phyloP scores from a whole-genome alignment of 1,140 invertebrate genomes.

The Drosophila quadrilineata region DNA sequence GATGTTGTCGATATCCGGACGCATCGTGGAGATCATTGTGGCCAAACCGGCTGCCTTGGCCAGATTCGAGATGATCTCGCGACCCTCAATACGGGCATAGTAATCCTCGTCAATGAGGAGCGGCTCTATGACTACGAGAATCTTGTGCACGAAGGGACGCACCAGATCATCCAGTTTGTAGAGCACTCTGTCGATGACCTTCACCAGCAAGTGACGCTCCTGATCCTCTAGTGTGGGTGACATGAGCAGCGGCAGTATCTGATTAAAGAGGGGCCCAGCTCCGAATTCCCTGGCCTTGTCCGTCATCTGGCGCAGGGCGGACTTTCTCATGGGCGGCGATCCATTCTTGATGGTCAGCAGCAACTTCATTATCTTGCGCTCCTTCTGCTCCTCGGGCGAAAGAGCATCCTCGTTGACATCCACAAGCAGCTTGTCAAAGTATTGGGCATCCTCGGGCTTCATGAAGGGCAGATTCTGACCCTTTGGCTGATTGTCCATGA shows the following conservation, averaged over 20 bases:
- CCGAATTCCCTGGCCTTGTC: slow-evolving; percentile 99
- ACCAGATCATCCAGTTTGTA: slow-evolving; percentile 99
- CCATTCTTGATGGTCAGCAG: slow-evolving; percentile 99
- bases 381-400: slow-evolving; percentile 98
- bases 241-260: slow-evolving; percentile 99
- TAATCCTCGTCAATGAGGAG: slow-evolving; percentile 99
- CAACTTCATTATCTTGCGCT: slow-evolving; percentile 99
- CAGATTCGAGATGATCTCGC: slow-evolving; percentile 99
- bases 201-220: slow-evolving; percentile 99
- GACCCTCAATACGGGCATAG: slow-evolving; percentile 98
- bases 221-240: slow-evolving; percentile 99
- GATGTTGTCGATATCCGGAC: slow-evolving; percentile 99
- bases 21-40: slow-evolving; percentile 99
- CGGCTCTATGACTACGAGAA: slow-evolving; percentile 99
- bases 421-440: slow-evolving; percentile 98
- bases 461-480: slow-evolving; percentile 96
- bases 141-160: slow-evolving; percentile 99
- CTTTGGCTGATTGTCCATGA: slow-evolving; percentile 98
- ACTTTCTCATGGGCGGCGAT: slow-evolving; percentile 99
- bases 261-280: slow-evolving; percentile 98
- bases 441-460: slow-evolving; percentile 99
- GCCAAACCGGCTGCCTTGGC: slow-evolving; percentile 99
- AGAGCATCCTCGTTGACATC: slow-evolving; percentile 98
- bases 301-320: slow-evolving; percentile 97
- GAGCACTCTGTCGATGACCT: slow-evolving; percentile 99